Base-by-base conservation (phyloP, 2,888 invertebrate genomes). In the Noctuana brunneofusca region DNA sequence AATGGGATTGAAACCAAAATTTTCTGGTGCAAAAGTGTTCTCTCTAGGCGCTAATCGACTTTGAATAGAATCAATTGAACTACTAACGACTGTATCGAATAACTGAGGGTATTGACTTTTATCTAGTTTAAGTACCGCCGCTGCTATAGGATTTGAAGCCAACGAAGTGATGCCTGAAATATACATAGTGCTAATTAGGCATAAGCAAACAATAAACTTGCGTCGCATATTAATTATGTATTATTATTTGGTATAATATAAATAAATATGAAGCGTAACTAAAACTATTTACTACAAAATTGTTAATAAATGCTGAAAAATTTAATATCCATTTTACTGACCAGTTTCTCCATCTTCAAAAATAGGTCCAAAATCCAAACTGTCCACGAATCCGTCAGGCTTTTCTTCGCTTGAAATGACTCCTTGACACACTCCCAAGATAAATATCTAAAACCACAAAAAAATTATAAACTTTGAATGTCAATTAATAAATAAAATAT, bases 291-390 rank as follows among this genome's bases (percentile, higher is more conserved):
- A 27, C 27, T 27, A n/a, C 35, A 35, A 35, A 35, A 11, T n/a
- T 32, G 9, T n/a, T n/a, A n/a, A n/a, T n/a, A 2, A 41, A 8
- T 41, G 1, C 9, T 9, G 3, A 14, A 41, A 8, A 41, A 43
- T 11, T 43, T 43, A n/a, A 3, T 52, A 5, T 35, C 20, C 27
- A 46, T 16, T 5, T 43, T 60, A 67, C 72, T 70, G 67, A 92
- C 92, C 89, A 64, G 81, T 81, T 69, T 83, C 80, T 65, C 83
- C 85, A 57, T 87, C 80, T 57, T 86, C 80, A 68, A 93, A 92
- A 72, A 93, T 84, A n/a, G 91, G 83, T 9, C 87, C 85, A 73
- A 93, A 94, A 78, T 93, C 93, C 74, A 92, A 80, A 12, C 93
- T 91, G 66, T 89, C 85, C 22, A 92, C 92, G 71, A 91, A 92